These are phyloP conservation scores for Aphyosemion australe DNA, from an alignment of 2,113 vertebrate genomes.

Conservation along the genomic window DNA sequence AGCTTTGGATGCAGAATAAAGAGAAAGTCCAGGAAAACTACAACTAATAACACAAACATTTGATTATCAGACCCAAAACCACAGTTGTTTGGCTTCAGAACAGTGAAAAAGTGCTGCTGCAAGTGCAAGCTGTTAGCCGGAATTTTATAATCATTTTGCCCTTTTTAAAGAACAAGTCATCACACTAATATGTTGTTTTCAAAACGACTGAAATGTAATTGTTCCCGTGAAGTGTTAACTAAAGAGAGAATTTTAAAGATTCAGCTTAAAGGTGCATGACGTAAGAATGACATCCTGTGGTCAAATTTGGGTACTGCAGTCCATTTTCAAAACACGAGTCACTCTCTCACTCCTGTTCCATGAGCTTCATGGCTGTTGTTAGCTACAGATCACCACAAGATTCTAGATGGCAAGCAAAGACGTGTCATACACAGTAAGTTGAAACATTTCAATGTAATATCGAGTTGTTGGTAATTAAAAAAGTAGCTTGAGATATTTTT, in stretches of 20 bases:
- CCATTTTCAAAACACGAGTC: no score
- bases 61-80: conserved; percentile 37
- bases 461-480: no score
- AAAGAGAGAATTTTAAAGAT: not conserved
- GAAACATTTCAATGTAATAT: no score
- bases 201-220: conserved; percentile 16
- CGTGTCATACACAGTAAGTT: no score
- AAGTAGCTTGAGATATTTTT: no score
- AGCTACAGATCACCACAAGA: no score
- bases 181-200: conserved; percentile 23
- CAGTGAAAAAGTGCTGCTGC: conserved; percentile 10
- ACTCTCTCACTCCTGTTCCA: no score
- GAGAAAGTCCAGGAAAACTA: conserved; percentile 38
- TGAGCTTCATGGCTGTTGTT: no score
- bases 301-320: no score
- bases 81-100: conserved; percentile 38
- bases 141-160: conserved; percentile 37
- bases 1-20: conserved; percentile 24
- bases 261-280: not conserved
- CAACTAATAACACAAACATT: conserved; percentile 41
- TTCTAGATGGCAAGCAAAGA: no score
- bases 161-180: conserved; percentile 26
- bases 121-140: conserved; percentile 20
- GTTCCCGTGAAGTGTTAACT: conserved; percentile 9
- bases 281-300: no score